Conservation (phyloP, 2,888 invertebrate genomes). For the Nebria brevicollis region DNA sequence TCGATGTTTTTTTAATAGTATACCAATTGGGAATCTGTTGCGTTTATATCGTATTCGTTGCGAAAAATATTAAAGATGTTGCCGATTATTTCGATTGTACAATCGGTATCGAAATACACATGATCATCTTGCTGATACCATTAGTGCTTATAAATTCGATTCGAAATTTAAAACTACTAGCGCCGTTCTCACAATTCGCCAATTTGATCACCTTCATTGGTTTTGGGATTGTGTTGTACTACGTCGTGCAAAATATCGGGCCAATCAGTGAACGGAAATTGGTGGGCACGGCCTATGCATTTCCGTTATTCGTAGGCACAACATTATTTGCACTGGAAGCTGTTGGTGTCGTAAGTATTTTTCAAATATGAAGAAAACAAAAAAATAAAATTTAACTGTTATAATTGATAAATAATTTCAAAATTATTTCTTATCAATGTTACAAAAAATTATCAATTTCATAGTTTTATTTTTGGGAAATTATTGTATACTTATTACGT, state of each 20-base stretch:
- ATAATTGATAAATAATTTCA: too few relatives aligned
- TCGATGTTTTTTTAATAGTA: constrained; percentile 77
- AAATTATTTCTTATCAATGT: neutral
- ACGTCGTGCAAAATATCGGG: constrained; percentile 79
- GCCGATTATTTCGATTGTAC: constrained; percentile 36
- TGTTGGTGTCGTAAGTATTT: constrained; percentile 81
- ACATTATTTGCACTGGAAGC: constrained; percentile 97
- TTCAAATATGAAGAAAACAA: neutral
- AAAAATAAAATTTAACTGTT: neutral
- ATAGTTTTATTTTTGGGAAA: too few relatives aligned
- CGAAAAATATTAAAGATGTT: constrained; percentile 73
- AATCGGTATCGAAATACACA: constrained; percentile 41
- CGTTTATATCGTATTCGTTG: constrained; percentile 85
- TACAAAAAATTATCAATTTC: neutral
- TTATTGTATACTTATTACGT: neutral
- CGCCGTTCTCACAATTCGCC: constrained; percentile 90
- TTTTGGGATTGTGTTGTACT: constrained; percentile 87
- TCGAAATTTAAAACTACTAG: constrained; percentile 84
- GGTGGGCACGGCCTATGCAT: constrained; percentile 72
- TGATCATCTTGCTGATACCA: constrained; percentile 64
- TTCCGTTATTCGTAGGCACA: constrained; percentile 95
- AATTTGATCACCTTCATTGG: constrained; percentile 86
- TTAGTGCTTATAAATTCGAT: constrained; percentile 84
- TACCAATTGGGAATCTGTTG: constrained; percentile 92
- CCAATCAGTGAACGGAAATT: constrained; percentile 71